Percentiles rank a stretch among this genome's conserved stretches.
phyloP scores from a whole-genome alignment of 2,797 vertebrate species.

The Centropyge bicolor region DNA sequence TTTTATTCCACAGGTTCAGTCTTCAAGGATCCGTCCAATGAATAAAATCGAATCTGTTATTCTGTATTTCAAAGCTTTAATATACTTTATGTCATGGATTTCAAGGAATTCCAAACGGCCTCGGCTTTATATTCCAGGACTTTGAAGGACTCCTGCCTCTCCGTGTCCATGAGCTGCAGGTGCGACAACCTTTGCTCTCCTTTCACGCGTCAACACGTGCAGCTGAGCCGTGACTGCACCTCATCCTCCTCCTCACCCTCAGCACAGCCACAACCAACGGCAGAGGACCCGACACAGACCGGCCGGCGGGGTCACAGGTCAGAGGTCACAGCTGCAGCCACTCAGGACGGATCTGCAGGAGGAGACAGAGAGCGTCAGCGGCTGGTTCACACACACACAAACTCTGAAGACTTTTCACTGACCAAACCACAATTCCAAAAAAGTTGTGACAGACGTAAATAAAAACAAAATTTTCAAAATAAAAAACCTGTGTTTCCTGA shows the following conservation, averaged over 20 bases:
- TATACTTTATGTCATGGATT: too few relatives aligned
- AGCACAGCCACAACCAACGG: background rate
- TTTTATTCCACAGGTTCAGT: background rate
- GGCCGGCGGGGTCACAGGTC: slow-evolving; percentile 25
- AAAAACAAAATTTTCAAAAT: too few relatives aligned
- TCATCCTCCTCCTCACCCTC: slow-evolving; percentile 26
- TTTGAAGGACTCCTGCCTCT: background rate
- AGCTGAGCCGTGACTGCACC: background rate
- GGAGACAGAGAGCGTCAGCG: background rate
- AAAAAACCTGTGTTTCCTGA: too few relatives aligned
- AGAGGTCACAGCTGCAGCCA: slow-evolving; percentile 11
- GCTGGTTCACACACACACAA: too few relatives aligned
- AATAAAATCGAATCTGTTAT: background rate
- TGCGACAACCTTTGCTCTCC: slow-evolving; percentile 18
- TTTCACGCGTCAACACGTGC: slow-evolving; percentile 2
- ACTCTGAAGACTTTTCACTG: too few relatives aligned
- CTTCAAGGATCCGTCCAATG: background rate
- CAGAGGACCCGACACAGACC: background rate
- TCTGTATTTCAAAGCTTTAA: background rate
- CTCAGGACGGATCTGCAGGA: slow-evolving; percentile 40
- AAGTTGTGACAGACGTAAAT: too few relatives aligned
- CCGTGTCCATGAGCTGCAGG: background rate
- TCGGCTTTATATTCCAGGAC: slow-evolving; percentile 3
- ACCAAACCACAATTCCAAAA: too few relatives aligned
- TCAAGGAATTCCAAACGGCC: too few relatives aligned